Evolutionary conservation across 2,888 invertebrate genomes (phyloP).

Genomic region (Amorpha juglandis): DNA sequence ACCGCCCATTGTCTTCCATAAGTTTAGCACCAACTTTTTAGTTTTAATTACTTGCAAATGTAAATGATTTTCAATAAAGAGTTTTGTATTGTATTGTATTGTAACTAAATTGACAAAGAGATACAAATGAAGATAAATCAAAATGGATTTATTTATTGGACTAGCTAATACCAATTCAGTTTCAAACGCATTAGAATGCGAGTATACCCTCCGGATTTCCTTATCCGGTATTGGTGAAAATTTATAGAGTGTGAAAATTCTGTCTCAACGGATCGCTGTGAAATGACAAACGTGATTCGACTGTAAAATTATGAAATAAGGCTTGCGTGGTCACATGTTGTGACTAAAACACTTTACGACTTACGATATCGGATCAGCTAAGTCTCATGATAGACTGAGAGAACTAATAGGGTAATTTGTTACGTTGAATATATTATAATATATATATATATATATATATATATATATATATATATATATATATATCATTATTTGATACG

Average conservation of each 20-base stretch:
- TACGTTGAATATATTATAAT: too few species aligned
- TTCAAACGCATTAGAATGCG: slow-evolving; percentile 30
- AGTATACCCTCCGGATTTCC: slow-evolving; percentile 59
- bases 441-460: too few species aligned
- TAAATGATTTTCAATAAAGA: too few species aligned
- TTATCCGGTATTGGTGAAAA: slow-evolving; percentile 61
- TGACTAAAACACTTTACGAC: background rate
- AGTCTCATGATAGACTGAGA: too few species aligned
- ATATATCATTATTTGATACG: too few species aligned
- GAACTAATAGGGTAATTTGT: too few species aligned
- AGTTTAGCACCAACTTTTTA: too few species aligned
- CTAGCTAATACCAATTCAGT: slow-evolving; percentile 22
- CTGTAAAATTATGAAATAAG: slow-evolving; percentile 36
- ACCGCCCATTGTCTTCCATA: too few species aligned
- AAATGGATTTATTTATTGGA: slow-evolving; percentile 24
- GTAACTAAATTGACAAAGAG: too few species aligned
- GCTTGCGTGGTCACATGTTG: background rate
- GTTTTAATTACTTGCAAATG: too few species aligned
- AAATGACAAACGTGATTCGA: slow-evolving; percentile 75
- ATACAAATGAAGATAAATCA: slow-evolving; percentile 34
- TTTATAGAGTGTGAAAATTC: slow-evolving; percentile 79
- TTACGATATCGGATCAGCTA: slow-evolving; percentile 17
- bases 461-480: too few species aligned
- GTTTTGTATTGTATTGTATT: too few species aligned
- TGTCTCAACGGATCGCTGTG: slow-evolving; percentile 63